Conservation (phyloP, 1,140 invertebrate species). For the Rhagoletis pomonella region DNA sequence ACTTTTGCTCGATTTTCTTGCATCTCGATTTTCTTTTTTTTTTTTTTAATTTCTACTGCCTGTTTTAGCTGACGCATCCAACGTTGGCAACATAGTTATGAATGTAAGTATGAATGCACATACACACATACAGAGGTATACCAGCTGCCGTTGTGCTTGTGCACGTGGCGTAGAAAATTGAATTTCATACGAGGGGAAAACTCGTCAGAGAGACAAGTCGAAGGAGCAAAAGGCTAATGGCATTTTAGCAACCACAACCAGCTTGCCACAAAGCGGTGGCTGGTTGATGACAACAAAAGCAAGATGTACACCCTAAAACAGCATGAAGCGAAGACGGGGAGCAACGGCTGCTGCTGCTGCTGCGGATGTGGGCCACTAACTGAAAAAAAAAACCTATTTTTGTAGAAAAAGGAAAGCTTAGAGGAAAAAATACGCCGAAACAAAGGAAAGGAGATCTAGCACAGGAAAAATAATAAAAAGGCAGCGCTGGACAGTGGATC, state of each 20-base stretch:
- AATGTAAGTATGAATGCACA: background rate
- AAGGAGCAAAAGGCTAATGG: slow-evolving; percentile 37
- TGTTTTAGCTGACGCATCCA: background rate
- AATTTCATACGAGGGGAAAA: background rate
- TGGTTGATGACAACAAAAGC: background rate
- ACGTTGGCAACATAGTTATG: background rate
- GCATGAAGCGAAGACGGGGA: background rate
- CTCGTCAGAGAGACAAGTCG: background rate
- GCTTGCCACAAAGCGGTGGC: slow-evolving; percentile 10
- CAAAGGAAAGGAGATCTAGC: background rate
- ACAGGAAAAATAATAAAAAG: background rate
- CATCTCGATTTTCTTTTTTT: background rate
- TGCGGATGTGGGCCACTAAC: background rate
- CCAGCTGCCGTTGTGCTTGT: background rate
- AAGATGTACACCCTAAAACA: background rate
- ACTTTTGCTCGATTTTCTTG: background rate
- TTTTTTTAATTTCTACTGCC: background rate
- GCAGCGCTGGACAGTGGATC: background rate
- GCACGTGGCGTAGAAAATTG: background rate
- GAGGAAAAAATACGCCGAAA: background rate
- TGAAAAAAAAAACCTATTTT: background rate
- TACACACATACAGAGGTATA: background rate
- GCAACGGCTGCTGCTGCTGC: background rate
- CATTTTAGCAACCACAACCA: background rate
- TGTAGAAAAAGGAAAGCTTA: background rate